Base-by-base conservation (phyloP, 1,140 invertebrate genomes). In the Drosophila kohkoa region DNA sequence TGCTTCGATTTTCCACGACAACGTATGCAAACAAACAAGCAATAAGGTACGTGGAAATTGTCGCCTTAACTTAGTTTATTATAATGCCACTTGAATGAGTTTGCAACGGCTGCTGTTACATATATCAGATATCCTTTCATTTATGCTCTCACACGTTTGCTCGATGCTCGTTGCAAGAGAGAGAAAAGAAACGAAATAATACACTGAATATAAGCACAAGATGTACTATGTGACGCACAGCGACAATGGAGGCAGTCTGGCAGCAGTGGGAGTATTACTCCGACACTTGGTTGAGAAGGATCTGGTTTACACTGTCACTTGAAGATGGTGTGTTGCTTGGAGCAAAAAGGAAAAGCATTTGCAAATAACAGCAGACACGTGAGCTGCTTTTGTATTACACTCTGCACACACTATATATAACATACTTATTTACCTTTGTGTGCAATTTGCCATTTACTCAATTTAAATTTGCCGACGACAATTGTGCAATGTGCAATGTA, bases 51-150 rank as follows among this genome's bases (percentile, higher is more conserved):
- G 46, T 72, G 69, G 65, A 83, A 89, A 88, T 88, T 89, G 83
- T 89, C 83, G 85, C 73, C 81, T 88, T 87, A 87, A 87, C 83
- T 87, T 88, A 83, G 83, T 88, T 83, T 88, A 79, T 79, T 77
- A 88, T 88, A 88, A 88, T 89, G 85, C 83, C 83, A 88, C 83
- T 88, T 88, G 83, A 80, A 88, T 87, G 79, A 71, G 83, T 82
- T 87, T 81, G 79, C 75, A 60, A 68, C 75, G 82, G 43, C 59
- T 49, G 60, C 10, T 48, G 59, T 13, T 51, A 46, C 57, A 55
- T 75, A 71, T 66, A 71, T 66, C 60, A 65, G 52, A 67, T 75
- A 66, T 80, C 70, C 77, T 72, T 78, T 71, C 73, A 83, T 88
- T 89, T 80, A 80, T 83, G 85, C 64, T 41, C 55, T 48, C 66